Percentiles rank a stretch among this genome's conserved stretches.
Conservation (phyloP, 64 coral and sea anemone species). For the Montipora cactus region DNA sequence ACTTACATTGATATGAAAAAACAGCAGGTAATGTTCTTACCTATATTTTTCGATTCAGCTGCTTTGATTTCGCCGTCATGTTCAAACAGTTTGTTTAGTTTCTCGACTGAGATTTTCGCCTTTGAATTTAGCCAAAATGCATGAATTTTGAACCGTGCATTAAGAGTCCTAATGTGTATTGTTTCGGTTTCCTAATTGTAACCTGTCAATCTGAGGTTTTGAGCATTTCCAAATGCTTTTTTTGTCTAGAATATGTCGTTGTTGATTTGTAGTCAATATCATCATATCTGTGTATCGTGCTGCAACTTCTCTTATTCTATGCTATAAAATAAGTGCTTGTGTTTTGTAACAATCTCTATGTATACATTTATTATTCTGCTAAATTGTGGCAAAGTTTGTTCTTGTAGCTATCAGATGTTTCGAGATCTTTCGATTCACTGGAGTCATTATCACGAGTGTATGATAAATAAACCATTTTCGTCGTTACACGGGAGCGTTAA, state of each 20-base stretch:
- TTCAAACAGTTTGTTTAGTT: background rate
- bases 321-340: background rate
- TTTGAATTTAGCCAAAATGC: background rate
- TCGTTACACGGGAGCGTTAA: too few relatives aligned
- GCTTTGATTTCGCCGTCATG: background rate
- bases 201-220: background rate
- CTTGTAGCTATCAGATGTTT: too few relatives aligned
- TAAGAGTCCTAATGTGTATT: background rate
- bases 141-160: background rate
- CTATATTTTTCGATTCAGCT: conserved; percentile 6
- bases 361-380: too few relatives aligned
- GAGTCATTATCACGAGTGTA: too few relatives aligned
- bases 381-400: too few relatives aligned
- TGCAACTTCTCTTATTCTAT: too few relatives aligned
- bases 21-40: conserved; percentile 71
- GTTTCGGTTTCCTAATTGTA: background rate
- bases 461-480: too few relatives aligned
- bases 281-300: background rate
- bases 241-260: background rate
- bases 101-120: background rate
- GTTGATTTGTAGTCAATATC: background rate
- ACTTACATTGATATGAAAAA: conserved; percentile 77
- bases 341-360: background rate
- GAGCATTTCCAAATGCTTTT: background rate
- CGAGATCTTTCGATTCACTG: too few relatives aligned